Evolutionary conservation across 2,888 invertebrate species (phyloP).

Genomic region (Onthophagus sagittarius): DNA sequence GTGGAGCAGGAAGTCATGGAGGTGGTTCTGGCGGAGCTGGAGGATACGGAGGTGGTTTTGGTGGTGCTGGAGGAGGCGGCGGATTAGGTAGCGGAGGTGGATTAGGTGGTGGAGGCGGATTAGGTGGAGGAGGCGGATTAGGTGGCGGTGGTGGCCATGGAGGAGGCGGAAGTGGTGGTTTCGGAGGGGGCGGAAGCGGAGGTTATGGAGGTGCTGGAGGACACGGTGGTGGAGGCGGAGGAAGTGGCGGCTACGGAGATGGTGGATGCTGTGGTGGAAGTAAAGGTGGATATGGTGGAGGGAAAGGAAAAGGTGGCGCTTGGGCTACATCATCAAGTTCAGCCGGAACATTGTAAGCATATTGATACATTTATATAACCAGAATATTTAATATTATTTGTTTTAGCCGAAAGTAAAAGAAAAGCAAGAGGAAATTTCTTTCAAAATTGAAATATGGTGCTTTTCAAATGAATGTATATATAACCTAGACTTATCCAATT

Average conservation of each 20-base stretch:
- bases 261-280: neutral
- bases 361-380: neutral
- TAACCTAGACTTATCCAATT: neutral
- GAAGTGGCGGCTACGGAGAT: neutral
- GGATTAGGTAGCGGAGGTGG: constrained; percentile 14
- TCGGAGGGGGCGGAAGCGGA: constrained; percentile 13
- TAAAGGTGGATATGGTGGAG: neutral
- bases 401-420: neutral
- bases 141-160: constrained; percentile 3
- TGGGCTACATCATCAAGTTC: neutral
- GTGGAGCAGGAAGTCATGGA: constrained; percentile 1
- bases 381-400: neutral
- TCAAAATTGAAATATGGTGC: neutral
- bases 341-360: neutral
- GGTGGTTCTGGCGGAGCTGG: constrained; percentile 16
- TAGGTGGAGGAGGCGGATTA: constrained; percentile 14
- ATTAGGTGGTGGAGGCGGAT: constrained; percentile 14
- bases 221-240: neutral
- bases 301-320: neutral
- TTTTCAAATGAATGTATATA: neutral
- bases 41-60: constrained; percentile 14
- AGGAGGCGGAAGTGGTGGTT: constrained; percentile 3
- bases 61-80: constrained; percentile 16
- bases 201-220: neutral
- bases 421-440: neutral